These are phyloP conservation scores for Balaenoptera acutorostrata DNA, from an alignment of 2,113 vertebrate genomes.

Conservation along the genomic window DNA sequence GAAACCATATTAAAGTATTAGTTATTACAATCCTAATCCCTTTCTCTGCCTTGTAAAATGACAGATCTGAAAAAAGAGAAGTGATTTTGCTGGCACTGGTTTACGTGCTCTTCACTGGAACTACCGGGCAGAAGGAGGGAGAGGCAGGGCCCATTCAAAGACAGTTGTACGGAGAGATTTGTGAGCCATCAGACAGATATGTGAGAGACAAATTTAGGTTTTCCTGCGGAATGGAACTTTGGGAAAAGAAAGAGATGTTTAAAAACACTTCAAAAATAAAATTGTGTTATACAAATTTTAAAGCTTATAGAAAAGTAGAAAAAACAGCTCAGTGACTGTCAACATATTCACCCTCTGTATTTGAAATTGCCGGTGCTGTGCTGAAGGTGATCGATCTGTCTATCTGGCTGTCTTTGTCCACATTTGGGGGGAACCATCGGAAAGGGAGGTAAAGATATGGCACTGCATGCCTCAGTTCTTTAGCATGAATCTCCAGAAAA, in stretches of 20 bases:
- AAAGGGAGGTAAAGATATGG: background rate
- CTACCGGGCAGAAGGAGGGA: background rate
- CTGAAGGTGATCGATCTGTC: background rate
- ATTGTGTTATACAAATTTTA: background rate
- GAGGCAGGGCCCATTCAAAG: background rate
- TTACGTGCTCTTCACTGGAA: background rate
- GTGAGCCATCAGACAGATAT: background rate
- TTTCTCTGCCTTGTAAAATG: background rate
- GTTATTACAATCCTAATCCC: background rate
- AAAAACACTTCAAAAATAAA: background rate
- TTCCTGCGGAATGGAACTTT: background rate
- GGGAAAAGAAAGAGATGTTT: background rate
- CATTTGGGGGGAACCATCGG: background rate
- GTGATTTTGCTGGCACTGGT: background rate
- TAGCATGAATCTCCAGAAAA: background rate
- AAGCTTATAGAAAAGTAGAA: conserved; percentile 18
- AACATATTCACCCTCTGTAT: background rate
- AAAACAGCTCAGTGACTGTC: background rate
- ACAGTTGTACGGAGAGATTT: background rate
- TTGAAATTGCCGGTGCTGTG: background rate
- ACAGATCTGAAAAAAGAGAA: background rate
- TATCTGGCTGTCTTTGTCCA: background rate
- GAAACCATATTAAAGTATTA: background rate
- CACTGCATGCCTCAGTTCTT: background rate
- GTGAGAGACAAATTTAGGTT: background rate